Evolutionary conservation across 2,113 vertebrate species (phyloP).

Genomic region (Oreotrochilus melanogaster): DNA sequence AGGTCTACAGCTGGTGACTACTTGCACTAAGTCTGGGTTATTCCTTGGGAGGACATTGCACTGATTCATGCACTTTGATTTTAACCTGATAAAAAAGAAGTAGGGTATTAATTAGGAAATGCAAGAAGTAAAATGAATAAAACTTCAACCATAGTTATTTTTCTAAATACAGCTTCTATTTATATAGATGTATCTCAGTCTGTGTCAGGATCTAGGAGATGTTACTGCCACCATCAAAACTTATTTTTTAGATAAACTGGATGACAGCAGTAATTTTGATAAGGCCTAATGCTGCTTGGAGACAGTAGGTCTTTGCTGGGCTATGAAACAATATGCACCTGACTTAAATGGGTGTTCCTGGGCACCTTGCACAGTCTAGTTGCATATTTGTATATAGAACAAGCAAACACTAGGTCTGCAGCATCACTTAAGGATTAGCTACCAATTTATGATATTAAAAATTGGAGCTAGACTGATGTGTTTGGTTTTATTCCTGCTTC

Average conservation of each 20-base stretch:
- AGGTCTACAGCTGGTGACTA: fast-evolving
- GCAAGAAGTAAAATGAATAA: not conserved
- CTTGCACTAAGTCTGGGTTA: not conserved
- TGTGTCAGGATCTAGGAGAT: not conserved
- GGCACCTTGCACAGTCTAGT: fast-evolving
- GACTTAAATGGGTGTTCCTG: not conserved
- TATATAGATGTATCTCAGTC: not conserved
- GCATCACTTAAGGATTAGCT: not conserved
- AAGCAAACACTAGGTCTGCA: not conserved
- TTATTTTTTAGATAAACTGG: not conserved
- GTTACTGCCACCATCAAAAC: not conserved
- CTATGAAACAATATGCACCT: not conserved
- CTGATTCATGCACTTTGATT: not conserved
- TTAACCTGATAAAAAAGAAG: not conserved
- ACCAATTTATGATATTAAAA: not conserved
- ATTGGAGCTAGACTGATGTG: not conserved
- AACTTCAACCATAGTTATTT: not conserved
- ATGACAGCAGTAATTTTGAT: not conserved
- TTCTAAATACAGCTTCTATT: not conserved
- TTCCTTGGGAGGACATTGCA: not conserved
- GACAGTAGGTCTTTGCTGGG: not conserved
- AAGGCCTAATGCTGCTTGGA: not conserved
- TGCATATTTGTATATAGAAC: not conserved
- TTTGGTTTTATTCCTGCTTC: not conserved
- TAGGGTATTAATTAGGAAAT: not conserved